Base-by-base conservation (phyloP, 30 jellyfish, hydroid and myxozoan genomes). In the Aurelia aurita complex sp. Pacific region DNA sequence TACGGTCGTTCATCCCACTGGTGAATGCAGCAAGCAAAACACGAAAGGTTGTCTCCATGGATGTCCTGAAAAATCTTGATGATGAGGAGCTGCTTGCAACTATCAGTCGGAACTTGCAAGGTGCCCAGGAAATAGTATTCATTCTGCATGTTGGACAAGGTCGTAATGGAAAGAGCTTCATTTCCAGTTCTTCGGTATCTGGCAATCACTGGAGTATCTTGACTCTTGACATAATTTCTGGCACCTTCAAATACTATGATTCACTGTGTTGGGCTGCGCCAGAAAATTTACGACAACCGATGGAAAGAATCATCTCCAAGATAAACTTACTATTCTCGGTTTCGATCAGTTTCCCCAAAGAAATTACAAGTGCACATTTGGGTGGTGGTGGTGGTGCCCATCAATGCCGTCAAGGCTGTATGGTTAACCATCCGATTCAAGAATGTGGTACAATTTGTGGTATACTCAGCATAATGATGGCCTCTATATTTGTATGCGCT, bases 241-340 rank as follows among this genome's bases (percentile, higher is more conserved):
- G 68, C 29, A 59, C 29, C 9, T 59, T 59, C 32, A 59, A 59
- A 59, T 59, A 59, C 68, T 59, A 59, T 59, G 68, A 59, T 59
- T 59, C 68, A 59, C 68, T 59, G 68, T 59, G 68, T 7, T 59
- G 68, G 32, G 68, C 68, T 59, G 68, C 32, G 68, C 68, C 68
- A 13, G 32, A 59, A 59, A 59, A 59, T 59, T 59, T 59, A 12
- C 5, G 50, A 38, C 50, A 38, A 38, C 50, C 50, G 50, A 38
- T 38, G 50, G 50, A 38, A 38, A 38, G 50, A 38, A 38, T 38
- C 50, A 2, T 38, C 50, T 38, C 50, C 50, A 38, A 38, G 3
- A 38, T 38, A 38, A 38, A 38, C 50, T 2, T 38, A 5, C 50
- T 38, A 5, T 38, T 38, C 50, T 38, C 50, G 50, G 50, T 38